These are phyloP conservation scores for Cephus runcator DNA, from an alignment of 2,888 invertebrate genomes.

Conservation along the genomic window DNA sequence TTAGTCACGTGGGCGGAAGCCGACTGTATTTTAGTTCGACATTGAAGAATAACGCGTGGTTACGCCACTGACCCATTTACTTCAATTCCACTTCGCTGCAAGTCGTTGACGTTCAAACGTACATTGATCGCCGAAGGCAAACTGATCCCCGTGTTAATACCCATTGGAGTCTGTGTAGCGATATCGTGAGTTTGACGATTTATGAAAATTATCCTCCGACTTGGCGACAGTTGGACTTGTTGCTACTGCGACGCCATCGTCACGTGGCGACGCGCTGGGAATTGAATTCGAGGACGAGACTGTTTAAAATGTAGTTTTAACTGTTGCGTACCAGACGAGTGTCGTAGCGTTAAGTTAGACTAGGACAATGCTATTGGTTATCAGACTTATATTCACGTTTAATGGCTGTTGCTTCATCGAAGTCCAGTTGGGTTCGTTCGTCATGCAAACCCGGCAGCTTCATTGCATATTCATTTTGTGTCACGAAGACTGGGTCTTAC, in stretches of 20 bases:
- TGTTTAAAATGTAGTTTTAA: neutral
- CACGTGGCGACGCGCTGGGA: neutral
- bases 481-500: neutral
- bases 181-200: neutral
- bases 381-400: neutral
- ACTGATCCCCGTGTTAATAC: neutral
- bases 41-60: neutral
- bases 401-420: neutral
- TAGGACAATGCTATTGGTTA: neutral
- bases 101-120: too few relatives aligned
- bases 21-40: neutral
- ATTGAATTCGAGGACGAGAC: neutral
- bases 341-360: neutral
- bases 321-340: neutral
- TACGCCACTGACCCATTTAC: neutral
- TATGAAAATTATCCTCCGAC: neutral
- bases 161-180: neutral
- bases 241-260: neutral
- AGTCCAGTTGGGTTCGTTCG: neutral
- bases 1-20: neutral
- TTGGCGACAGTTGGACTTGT: neutral
- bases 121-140: neutral
- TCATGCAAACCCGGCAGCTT: neutral
- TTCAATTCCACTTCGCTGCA: neutral
- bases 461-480: conserved; percentile 1